phyloP scores from a whole-genome alignment of 2,888 invertebrate species.

The Camponotus fellah region DNA sequence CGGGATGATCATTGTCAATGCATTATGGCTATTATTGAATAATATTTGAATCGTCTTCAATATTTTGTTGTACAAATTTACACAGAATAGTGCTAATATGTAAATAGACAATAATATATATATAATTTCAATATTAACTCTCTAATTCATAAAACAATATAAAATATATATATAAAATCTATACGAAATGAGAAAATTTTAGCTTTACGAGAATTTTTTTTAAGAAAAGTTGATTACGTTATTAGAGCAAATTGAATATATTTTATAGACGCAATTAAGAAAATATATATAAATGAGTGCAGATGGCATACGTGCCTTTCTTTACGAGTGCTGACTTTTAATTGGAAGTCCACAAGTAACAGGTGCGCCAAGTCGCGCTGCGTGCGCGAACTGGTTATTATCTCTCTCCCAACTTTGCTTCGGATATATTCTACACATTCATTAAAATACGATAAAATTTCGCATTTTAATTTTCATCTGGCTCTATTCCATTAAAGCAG shows the following conservation, averaged over 20 bases:
- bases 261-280: slow-evolving; percentile 8
- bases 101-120: background rate
- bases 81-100: background rate
- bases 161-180: background rate
- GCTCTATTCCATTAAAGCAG: slow-evolving; percentile 48
- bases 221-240: background rate
- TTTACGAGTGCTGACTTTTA: slow-evolving; percentile 59
- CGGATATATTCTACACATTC: slow-evolving; percentile 53
- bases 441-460: slow-evolving; percentile 63
- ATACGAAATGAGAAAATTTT: background rate
- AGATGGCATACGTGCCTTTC: slow-evolving; percentile 26
- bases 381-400: slow-evolving; percentile 60
- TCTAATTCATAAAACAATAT: background rate
- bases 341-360: slow-evolving; percentile 63
- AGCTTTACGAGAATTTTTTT: background rate
- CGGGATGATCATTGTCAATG: background rate
- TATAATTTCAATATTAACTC: background rate
- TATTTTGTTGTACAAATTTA: slow-evolving; percentile 6
- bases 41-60: background rate
- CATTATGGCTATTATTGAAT: background rate
- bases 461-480: slow-evolving; percentile 62
- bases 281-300: slow-evolving; percentile 57
- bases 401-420: slow-evolving; percentile 56
- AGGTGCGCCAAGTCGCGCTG: slow-evolving; percentile 58
- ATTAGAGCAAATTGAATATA: background rate